Base-by-base conservation (phyloP, 2,797 vertebrate genomes). In the Linurgus olivaceus region DNA sequence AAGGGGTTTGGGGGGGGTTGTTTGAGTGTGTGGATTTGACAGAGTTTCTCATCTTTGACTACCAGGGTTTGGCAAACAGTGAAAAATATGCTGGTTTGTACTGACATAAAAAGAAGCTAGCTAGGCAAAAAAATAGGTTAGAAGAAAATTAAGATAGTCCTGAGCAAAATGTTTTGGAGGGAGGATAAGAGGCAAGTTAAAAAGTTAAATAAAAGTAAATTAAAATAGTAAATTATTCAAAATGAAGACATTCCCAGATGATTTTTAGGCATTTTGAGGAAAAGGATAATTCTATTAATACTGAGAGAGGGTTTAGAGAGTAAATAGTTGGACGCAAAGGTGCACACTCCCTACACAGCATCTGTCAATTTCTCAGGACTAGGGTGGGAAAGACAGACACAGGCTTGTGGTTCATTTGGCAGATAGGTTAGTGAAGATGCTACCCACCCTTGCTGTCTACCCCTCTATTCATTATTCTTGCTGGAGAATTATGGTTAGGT, bases 1-100 rank as follows among this genome's bases (percentile, higher is more conserved):
- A n/a, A 5, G 3, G 5, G 8, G 38, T 11, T 80, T 13, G 3
- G 9, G 4, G 4, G 4, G 0, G 4, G 0, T 8, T 38, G 51
- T 79, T 40, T 33, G 25, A 38, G 14, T 58, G 2, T 68, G 40
- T 65, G 54, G 31, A 20, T 86, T 61, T 57, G 66, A 42, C 29
- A 45, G 44, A 24, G 17, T 8, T 76, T 90, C 86, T 73, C 21
- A 13, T 58, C 25, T 70, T 83, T 54, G 37, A 52, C 61, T 74
- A n/a, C 24, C 13, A 62, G n/a, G 31, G 44, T 85, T 57, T 89
- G 67, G 13, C 33, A 75, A 40, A 61, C 38, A 42, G 40, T 13
- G 26, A 13, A 74, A 91, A 63, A 65, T 58, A 11, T 10, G 7
- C 20, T 76, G 35, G 33, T 42, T 75, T 51, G 6, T 37, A 73